Evolutionary conservation across 2,113 vertebrate genomes (phyloP).

Genomic region (Circaetus gallicus): DNA sequence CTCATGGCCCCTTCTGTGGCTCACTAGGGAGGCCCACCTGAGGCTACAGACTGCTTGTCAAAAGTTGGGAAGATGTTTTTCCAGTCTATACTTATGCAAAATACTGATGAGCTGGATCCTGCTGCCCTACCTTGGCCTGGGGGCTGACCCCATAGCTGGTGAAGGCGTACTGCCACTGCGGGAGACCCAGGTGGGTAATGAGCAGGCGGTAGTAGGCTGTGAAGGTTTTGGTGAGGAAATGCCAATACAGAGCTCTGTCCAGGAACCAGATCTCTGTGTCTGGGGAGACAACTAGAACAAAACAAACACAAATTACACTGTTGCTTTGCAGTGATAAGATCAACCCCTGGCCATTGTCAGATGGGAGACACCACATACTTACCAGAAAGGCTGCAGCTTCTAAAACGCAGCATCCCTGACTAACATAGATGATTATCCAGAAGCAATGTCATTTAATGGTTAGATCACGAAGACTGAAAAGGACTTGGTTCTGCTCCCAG

Average conservation of each 20-base stretch:
- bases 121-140: constrained; percentile 86
- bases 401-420: not conserved
- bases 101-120: not conserved
- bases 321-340: not conserved
- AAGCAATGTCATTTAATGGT: not conserved
- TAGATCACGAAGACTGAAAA: not conserved
- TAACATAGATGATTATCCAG: not conserved
- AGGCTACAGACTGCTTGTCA: not conserved
- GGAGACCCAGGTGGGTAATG: constrained; percentile 91
- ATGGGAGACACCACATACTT: not conserved
- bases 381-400: not conserved
- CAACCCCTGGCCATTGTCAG: not conserved
- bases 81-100: not conserved
- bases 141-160: constrained; percentile 92
- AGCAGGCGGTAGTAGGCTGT: constrained; percentile 93
- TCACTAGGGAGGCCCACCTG: not conserved
- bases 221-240: constrained; percentile 89
- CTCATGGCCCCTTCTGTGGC: not conserved
- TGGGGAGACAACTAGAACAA: constrained; percentile 75
- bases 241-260: constrained; percentile 92
- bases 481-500: not conserved
- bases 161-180: constrained; percentile 93
- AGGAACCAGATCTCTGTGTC: constrained; percentile 94
- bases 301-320: not conserved
- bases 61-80: not conserved